Base-by-base conservation (phyloP, 92 coral and sea anemone genomes). In the Heteractis magnifica region DNA sequence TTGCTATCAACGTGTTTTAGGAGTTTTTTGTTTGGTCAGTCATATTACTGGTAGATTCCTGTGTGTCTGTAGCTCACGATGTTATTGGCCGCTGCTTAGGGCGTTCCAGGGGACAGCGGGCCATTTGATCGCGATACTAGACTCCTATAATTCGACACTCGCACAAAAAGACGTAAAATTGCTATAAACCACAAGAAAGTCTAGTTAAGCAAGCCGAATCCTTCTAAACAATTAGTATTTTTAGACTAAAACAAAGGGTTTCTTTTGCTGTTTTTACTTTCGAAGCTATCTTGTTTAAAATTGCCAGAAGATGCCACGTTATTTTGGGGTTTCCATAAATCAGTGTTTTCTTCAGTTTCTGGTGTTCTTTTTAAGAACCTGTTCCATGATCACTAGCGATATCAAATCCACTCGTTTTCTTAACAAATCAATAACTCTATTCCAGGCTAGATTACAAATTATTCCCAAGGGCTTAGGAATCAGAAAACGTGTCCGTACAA, bases 401-500 rank as follows among this genome's bases (percentile, higher is more conserved):
- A 21, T 6, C 1, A 34, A 7, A 7, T 68, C 73, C 48, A 68
- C 44, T 21, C 14, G 44, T 26, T 0, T 23, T 68, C 23, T 68
- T 68, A 68, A 26, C 49, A 18, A n/a, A 62, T 62, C 3, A 44
- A 49, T 7, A 18, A 64, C 15, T 68, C 56, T 81, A 60, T 81
- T 81, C 56, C 64, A 50, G 48, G 26, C 11, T 70, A 49, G 34
- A 44, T 75, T 41, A 60, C 52, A 52, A 11, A 75, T 48, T 79
- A 81, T 53, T 62, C 50, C 62, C 89, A 88, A 88, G 90, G 93
- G 87, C 78, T 53, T 48, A 19, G 85, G 90, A 90, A 90, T 87
- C 76, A 87, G 64, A 86, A 79, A 86, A 78, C 88, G 86, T 68
- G 85, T 26, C 79, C 82, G 72, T 79, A 90, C 23, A 84, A 84